Conservation (phyloP, 2,113 vertebrate genomes). For the Burhinus bistriatus region DNA sequence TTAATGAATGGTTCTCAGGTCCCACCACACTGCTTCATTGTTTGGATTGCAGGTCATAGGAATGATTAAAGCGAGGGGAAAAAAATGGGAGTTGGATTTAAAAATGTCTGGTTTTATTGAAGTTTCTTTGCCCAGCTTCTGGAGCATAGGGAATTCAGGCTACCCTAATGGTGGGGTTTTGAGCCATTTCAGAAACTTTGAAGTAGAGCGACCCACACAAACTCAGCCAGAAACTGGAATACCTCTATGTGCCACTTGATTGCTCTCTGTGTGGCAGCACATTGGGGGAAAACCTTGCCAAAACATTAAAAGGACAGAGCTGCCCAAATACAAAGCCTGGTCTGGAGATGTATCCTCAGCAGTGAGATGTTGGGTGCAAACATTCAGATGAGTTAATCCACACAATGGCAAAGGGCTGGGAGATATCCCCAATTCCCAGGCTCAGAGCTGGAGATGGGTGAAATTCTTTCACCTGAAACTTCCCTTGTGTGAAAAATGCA, state of each 20-base stretch:
- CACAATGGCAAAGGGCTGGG: not conserved
- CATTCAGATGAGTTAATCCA: not conserved
- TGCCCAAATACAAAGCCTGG: not conserved
- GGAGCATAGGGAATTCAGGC: not conserved
- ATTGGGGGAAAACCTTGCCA: not conserved
- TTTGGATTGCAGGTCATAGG: not conserved
- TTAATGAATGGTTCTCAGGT: not conserved
- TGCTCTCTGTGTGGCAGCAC: not conserved
- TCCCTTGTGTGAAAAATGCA: conserved; percentile 53
- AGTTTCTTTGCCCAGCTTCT: not conserved
- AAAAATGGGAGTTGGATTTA: not conserved
- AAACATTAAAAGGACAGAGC: not conserved
- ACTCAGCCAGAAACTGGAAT: not conserved
- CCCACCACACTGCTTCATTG: not conserved
- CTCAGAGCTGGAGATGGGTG: not conserved
- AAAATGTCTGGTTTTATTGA: not conserved
- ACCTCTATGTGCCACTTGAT: not conserved
- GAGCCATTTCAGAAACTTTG: not conserved
- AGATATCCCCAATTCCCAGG: conserved; percentile 26
- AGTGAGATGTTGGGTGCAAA: not conserved
- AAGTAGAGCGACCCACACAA: not conserved
- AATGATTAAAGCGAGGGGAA: not conserved
- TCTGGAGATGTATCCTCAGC: not conserved
- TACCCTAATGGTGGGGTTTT: not conserved
- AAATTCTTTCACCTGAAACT: conserved; percentile 53